Percentiles rank a stretch among this genome's conserved stretches.
These are phyloP conservation scores for Trichonephila clavata DNA, from an alignment of 1,140 invertebrate genomes.

Conservation along the genomic window DNA sequence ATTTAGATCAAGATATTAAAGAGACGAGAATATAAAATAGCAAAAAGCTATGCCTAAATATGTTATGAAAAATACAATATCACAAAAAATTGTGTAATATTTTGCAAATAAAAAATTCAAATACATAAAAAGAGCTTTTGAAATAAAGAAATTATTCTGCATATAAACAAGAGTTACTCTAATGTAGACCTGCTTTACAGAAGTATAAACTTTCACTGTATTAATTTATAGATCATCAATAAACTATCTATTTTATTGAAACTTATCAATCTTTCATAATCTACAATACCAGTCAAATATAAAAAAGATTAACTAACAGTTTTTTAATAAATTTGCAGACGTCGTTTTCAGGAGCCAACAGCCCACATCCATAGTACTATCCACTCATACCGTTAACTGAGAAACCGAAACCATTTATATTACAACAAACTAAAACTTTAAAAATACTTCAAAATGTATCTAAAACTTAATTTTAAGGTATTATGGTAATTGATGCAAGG, in stretches of 20 bases:
- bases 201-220: background rate
- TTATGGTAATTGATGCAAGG: too few species aligned
- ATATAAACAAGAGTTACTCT: background rate
- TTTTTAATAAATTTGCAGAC: constrained; percentile 75
- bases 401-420: constrained; percentile 38
- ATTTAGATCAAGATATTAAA: too few species aligned
- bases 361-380: constrained; percentile 74
- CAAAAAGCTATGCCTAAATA: too few species aligned
- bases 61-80: too few species aligned
- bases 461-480: too few species aligned
- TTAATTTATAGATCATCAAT: background rate
- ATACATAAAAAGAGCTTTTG: too few species aligned
- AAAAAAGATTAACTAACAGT: background rate
- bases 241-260: background rate
- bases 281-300: background rate
- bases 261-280: background rate
- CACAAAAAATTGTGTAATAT: too few species aligned
- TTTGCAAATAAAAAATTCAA: too few species aligned
- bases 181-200: background rate
- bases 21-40: too few species aligned
- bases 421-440: background rate
- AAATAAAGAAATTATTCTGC: background rate
- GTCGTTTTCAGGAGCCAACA: constrained; percentile 75
- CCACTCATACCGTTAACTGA: constrained; percentile 55
- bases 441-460: too few species aligned